Base-by-base conservation (phyloP, 2,797 vertebrate genomes). In the Hylomyscus alleni region DNA sequence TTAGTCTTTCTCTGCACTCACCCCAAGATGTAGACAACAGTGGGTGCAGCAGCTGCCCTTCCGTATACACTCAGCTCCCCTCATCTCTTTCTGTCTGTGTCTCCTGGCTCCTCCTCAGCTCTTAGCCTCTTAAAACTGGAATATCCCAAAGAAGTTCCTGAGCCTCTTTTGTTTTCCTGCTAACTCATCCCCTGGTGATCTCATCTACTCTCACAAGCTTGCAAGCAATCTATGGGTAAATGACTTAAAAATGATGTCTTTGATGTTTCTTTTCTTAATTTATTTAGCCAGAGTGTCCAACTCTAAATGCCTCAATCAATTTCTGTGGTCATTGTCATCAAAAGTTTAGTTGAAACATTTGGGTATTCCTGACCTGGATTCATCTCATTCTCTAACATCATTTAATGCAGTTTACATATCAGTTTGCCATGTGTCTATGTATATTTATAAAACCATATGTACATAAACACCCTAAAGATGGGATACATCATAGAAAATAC, bases 261-360 rank as follows among this genome's bases (percentile, higher is more conserved):
- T 65, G 31, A 29, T 34, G 6, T 29, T 88, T 73, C 26, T 77
- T 50, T 31, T 50, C 50, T 1, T n/a, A 26, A 82, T 95, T 95
- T 91, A 69, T 17, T 77, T 89, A 58, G 40, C n/a, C 15, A 58
- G 31, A 92, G 81, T 88, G 34, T 76, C 44, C 22, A 86, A 47
- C 31, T 93, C 47, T 7, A 54, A 15, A 24, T 12, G 3, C 56
- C 29, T n/a, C 37, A 60, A 76, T 72, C 24, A 78, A 31, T 72
- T 87, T 82, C 69, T 69, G 24, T 67, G 47, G 40, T 88, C 37
- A 77, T 85, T 31, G 8, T 31, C 54, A 69, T 89, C n/a, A 20
- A 8, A 52, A 75, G 60, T 26, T 77, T 87, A 96, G 2, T 92
- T 52, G 87, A 73, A 89, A 34, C 40, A 31, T 50, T 91, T 82